phyloP scores from a whole-genome alignment of 2,888 invertebrate species.

The Dasypogon diadema region DNA sequence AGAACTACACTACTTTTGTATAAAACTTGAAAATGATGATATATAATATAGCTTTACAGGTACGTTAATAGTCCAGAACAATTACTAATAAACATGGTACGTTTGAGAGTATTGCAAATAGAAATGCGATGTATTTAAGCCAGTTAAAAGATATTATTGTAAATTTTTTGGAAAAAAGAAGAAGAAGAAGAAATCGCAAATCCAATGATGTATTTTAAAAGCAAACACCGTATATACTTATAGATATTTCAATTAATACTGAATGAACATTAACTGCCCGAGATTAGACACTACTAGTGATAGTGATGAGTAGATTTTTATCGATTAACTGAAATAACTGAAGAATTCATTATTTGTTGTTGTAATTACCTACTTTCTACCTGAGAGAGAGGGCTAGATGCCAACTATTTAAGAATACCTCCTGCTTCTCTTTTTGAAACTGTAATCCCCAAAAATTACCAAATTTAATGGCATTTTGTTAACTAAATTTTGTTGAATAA shows the following conservation, averaged over 20 bases:
- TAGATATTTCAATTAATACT: conserved; percentile 42
- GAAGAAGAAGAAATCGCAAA: no score
- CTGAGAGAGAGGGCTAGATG: not conserved
- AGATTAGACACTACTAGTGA: conserved; percentile 35
- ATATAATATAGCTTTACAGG: conserved; percentile 36
- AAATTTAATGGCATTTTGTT: not conserved
- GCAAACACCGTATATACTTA: conserved; percentile 12
- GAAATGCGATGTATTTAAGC: conserved; percentile 6
- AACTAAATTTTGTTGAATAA: conserved; percentile 4
- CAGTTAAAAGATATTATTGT: conserved; percentile 16
- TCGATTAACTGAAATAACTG: not conserved
- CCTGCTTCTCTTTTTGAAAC: not conserved
- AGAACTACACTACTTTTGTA: conserved; percentile 28
- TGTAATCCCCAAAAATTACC: not conserved
- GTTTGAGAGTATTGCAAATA: conserved; percentile 16
- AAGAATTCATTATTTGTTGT: not conserved
- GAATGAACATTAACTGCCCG: conserved; percentile 44
- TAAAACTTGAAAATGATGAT: conserved; percentile 32
- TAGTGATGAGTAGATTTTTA: conserved; percentile 30
- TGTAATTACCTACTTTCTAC: conserved; percentile 11
- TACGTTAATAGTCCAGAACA: conserved; percentile 14
- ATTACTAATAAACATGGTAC: conserved; percentile 13
- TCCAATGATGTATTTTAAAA: not conserved
- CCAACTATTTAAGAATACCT: not conserved
- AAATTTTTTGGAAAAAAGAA: not conserved